Evolutionary conservation across 2,888 invertebrate genomes (phyloP).

Genomic region (Acleris literana): DNA sequence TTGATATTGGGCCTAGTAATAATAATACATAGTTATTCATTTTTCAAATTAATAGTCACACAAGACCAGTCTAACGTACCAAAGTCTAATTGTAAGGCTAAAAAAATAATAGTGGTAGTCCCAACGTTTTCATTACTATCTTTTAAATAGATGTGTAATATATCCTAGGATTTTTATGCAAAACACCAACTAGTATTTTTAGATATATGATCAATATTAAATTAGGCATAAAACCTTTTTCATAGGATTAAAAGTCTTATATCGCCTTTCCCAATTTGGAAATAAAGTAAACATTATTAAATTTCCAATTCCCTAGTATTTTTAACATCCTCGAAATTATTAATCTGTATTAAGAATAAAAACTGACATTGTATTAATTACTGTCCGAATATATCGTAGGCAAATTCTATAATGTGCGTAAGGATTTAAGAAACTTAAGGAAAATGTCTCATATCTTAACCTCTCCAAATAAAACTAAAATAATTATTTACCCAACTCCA

Average conservation of each 20-base stretch:
- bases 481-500: no score
- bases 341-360: constrained; percentile 39
- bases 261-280: constrained; percentile 27
- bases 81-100: constrained; percentile 6
- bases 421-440: not conserved
- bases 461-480: no score
- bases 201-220: constrained; percentile 53
- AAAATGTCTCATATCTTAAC: no score
- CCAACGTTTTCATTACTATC: not conserved
- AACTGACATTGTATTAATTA: not conserved
- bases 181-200: constrained; percentile 75
- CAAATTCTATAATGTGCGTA: not conserved
- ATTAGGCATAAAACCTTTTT: constrained; percentile 49
- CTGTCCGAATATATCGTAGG: not conserved
- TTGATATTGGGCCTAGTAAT: not conserved
- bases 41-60: not conserved
- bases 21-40: not conserved
- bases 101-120: not conserved
- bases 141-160: constrained; percentile 20
- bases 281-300: constrained; percentile 46
- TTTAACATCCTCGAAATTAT: constrained; percentile 59
- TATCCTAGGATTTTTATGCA: constrained; percentile 48
- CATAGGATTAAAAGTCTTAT: constrained; percentile 44
- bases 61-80: constrained; percentile 22
- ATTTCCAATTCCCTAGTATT: constrained; percentile 55